Conservation (phyloP, 2,113 vertebrate genomes). For the Tautogolabrus adspersus region DNA sequence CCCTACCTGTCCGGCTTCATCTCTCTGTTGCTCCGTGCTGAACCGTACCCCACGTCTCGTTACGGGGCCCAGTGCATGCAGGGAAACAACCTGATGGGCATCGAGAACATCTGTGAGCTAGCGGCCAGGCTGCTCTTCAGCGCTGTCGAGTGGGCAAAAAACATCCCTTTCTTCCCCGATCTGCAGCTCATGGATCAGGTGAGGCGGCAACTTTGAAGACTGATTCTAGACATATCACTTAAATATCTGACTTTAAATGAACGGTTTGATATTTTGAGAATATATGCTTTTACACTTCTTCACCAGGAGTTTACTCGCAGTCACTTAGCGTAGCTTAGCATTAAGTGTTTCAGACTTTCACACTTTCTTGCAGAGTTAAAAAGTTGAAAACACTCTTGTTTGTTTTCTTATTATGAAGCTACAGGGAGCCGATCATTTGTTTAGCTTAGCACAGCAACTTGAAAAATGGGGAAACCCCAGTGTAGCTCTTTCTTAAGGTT, state of each 20-base stretch:
- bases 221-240: no score
- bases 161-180: constrained; percentile 91
- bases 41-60: constrained; percentile 89
- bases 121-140: constrained; percentile 90
- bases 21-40: constrained; percentile 87
- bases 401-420: neutral
- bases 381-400: no score
- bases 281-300: no score
- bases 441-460: neutral
- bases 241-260: no score
- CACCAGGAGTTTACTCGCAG: no score
- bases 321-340: no score
- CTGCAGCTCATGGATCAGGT: constrained; percentile 89
- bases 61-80: constrained; percentile 90
- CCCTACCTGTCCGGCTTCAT: constrained; percentile 90
- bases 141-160: constrained; percentile 91
- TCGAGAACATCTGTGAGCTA: constrained; percentile 91
- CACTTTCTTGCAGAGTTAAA: no score
- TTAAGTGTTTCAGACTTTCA: no score
- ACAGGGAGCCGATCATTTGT: neutral
- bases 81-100: constrained; percentile 88
- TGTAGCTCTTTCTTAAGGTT: no score
- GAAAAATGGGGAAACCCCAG: no score
- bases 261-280: no score
- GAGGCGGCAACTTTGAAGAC: constrained; percentile 4